These are phyloP conservation scores for Tachysurus vachellii DNA, from an alignment of 2,113 vertebrate species.

Conservation along the genomic window DNA sequence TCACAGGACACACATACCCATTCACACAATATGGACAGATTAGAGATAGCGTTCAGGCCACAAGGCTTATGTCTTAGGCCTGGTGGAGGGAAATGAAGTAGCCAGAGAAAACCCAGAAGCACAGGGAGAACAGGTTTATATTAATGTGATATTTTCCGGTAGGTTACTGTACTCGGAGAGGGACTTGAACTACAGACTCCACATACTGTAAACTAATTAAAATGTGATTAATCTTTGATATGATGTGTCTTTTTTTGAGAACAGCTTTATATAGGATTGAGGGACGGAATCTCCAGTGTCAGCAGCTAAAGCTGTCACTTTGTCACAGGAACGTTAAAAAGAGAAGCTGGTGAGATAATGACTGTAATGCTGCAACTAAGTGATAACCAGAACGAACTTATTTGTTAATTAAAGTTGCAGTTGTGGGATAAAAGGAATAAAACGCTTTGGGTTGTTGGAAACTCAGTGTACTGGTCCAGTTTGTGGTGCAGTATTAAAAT, in stretches of 20 bases:
- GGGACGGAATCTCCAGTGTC: neutral
- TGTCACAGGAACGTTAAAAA: neutral
- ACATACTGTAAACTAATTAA: neutral
- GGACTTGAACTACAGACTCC: rapidly evolving
- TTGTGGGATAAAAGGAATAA: neutral
- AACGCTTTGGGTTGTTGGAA: neutral
- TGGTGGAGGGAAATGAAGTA: no score
- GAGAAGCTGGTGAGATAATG: neutral
- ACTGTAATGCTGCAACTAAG: neutral
- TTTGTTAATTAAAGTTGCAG: neutral
- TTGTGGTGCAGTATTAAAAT: neutral
- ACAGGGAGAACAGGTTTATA: neutral
- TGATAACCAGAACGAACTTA: no score
- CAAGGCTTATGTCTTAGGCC: no score
- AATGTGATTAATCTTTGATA: neutral
- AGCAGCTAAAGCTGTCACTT: neutral
- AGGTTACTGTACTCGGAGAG: neutral
- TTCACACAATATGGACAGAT: no score
- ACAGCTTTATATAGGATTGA: neutral
- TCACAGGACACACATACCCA: no score
- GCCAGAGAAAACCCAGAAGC: no score
- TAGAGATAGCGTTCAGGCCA: no score
- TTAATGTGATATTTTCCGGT: neutral
- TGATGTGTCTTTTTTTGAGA: neutral
- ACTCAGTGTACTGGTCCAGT: neutral